Conservation (phyloP, 2,113 vertebrate species). For the Stictonetta naevosa region DNA sequence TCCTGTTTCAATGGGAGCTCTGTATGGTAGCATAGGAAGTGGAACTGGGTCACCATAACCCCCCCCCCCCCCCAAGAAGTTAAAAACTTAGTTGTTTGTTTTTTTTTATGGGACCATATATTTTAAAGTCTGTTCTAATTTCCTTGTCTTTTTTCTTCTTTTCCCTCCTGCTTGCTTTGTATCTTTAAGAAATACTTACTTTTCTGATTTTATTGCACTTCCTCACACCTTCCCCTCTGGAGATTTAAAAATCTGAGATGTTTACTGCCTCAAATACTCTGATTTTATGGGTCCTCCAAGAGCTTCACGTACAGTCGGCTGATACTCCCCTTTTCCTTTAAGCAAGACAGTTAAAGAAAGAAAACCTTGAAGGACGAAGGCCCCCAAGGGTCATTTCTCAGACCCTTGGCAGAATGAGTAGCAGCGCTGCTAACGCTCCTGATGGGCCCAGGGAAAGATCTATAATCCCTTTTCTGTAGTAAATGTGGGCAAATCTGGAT, state of each 20-base stretch:
- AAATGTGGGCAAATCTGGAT: constrained; percentile 42
- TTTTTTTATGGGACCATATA: neutral
- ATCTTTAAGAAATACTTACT: constrained; percentile 16
- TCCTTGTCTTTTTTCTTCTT: neutral
- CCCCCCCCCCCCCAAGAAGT: neutral
- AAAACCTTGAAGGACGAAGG: neutral
- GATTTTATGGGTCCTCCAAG: constrained; percentile 31
- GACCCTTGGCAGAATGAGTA: constrained; percentile 24
- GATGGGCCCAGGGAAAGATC: constrained; percentile 45
- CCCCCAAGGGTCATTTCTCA: constrained; percentile 16
- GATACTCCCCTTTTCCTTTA: constrained; percentile 11
- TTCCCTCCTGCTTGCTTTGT: neutral
- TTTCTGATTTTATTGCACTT: neutral
- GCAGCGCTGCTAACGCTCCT: constrained; percentile 29
- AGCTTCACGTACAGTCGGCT: neutral
- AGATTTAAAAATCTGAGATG: constrained; percentile 35
- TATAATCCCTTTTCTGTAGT: constrained; percentile 32
- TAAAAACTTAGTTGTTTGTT: neutral
- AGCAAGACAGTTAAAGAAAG: constrained; percentile 14
- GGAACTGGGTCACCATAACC: neutral
- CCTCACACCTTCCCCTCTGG: neutral
- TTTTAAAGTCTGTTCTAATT: constrained; percentile 12
- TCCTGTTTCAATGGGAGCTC: neutral
- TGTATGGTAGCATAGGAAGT: neutral
- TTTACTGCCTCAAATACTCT: constrained; percentile 9